A percentile compares a stretch with the other conserved stretches of the same genome.
Evolutionary conservation across 2,888 invertebrate species (phyloP).

Genomic region (Idaea biselata): DNA sequence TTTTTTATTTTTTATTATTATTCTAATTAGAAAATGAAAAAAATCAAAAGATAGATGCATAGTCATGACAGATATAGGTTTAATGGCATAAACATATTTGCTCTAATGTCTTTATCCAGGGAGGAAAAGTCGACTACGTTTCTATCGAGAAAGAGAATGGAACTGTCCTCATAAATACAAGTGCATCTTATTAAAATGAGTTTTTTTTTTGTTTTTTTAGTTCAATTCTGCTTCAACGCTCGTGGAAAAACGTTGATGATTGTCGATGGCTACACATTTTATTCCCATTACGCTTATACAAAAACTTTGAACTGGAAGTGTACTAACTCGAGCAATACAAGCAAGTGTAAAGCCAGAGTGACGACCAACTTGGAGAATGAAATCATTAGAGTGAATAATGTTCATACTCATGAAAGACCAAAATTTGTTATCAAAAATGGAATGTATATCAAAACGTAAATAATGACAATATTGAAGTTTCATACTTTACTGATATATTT

Average conservation of each 20-base stretch:
- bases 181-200: too few relatives aligned
- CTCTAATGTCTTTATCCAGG: too few relatives aligned
- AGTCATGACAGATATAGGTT: too few relatives aligned
- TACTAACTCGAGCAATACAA: conserved; percentile 21
- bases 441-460: background rate
- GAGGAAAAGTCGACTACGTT: too few relatives aligned
- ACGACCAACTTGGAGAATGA: conserved; percentile 6
- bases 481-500: background rate
- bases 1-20: too few relatives aligned
- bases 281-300: conserved; percentile 5
- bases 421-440: conserved; percentile 20
- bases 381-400: conserved; percentile 3
- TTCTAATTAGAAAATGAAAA: too few relatives aligned
- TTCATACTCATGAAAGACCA: conserved; percentile 15
- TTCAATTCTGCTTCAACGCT: background rate
- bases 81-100: too few relatives aligned
- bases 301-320: conserved; percentile 29
- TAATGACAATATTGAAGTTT: background rate
- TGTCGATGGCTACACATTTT: conserved; percentile 18
- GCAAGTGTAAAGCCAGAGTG: conserved; percentile 29
- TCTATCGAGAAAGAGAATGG: too few relatives aligned
- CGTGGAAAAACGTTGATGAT: background rate
- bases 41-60: too few relatives aligned
- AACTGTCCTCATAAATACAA: too few relatives aligned
- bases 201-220: background rate